Base-by-base conservation (phyloP, 64 coral and sea anemone genomes). In the Astreopora myriophthalma region DNA sequence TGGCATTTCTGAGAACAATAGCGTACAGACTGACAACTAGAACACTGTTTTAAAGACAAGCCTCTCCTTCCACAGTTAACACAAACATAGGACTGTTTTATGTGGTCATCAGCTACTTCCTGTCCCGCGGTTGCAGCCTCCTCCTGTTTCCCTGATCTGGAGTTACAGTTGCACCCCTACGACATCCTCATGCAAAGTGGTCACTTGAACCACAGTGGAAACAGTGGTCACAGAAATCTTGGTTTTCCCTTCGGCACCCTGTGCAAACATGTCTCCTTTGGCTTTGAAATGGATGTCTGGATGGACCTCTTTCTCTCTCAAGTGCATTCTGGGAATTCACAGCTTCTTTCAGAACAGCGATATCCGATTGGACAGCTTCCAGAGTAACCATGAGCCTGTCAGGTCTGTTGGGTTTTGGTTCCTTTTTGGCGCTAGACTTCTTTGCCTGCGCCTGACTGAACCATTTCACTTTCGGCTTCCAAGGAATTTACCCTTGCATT, bases 181-280 rank as follows among this genome's bases (percentile, higher is more conserved):
- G 82, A 71, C 78, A 91, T 29, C 89, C 77, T 71, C 78, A 68
- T 25, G 76, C 89, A 84, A 91, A 91, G 51, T 84, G 89, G n/a
- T 91, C 89, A 61, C 74, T 62, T 8, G 74, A 80, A 40, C 89
- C 89, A 60, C 89, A 91, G 44, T 49, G 61, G 67, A 91, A 91
- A 84, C 87, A 84, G 44, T 91, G 76, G 67, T 79, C 48, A 31
- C 75, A 79, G 11, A 40, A 36, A 24, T 92, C 63, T 71, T 79
- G 40, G 79, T 81, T 81, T 35, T 32, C 17, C 32, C 27, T 20
- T 46, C 85, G n/a, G 36, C 79, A 92, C 22, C 19, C 48, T 6
- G n/a, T 19, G 36, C 89, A 92, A 20, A 77, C 44, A 61, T 30
- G 19, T 89, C 48, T 89, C 49, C 51, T 76, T 57, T 34, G 67